These are phyloP conservation scores for Holcopasites calliopsidis DNA, from an alignment of 1,140 invertebrate species.

Conservation along the genomic window DNA sequence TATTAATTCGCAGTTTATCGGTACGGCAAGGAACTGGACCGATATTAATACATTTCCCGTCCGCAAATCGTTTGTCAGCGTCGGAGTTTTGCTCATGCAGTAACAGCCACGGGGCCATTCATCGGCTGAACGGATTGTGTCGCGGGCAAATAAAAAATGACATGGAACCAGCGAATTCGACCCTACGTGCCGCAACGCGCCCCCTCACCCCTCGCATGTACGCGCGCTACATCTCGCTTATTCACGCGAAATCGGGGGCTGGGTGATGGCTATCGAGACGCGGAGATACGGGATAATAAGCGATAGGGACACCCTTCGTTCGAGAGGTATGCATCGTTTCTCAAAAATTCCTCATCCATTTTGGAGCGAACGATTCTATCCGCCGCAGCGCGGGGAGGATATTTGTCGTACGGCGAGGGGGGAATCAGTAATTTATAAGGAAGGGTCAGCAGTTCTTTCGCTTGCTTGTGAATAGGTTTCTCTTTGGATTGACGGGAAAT, in stretches of 20 bases:
- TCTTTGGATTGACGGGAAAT: background rate
- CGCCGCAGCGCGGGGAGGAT: background rate
- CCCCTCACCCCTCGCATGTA: background rate
- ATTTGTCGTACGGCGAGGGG: background rate
- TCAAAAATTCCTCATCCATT: background rate
- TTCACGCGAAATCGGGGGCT: background rate
- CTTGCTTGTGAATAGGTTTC: background rate
- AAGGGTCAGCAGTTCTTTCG: background rate
- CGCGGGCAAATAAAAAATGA: slow-evolving; percentile 20
- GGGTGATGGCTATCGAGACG: background rate
- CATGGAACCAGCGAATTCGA: background rate
- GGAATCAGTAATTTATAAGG: background rate
- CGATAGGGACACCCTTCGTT: background rate
- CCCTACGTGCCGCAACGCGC: background rate
- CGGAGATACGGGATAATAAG: background rate
- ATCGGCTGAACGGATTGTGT: background rate
- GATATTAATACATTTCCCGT: background rate
- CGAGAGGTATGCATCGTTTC: background rate
- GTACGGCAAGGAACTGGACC: background rate
- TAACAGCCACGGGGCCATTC: background rate
- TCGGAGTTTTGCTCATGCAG: background rate
- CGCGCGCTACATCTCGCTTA: background rate
- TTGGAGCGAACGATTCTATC: background rate
- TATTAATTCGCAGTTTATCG: background rate
- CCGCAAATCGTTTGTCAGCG: slow-evolving; percentile 16